Evolutionary conservation across 1,140 invertebrate species (phyloP).

Genomic region (Harlomillsia oculata): DNA sequence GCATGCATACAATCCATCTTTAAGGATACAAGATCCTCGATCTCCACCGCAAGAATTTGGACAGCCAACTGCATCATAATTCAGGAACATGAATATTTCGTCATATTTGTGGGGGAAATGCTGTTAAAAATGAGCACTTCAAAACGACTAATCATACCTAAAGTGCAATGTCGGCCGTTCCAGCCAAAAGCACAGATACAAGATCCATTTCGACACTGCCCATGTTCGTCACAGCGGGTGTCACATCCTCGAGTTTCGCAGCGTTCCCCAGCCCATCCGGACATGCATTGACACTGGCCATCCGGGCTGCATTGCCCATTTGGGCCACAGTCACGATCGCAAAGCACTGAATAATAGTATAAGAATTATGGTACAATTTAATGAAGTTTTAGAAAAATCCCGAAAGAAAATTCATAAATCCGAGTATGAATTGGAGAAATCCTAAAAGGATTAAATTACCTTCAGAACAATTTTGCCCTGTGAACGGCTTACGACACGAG

Average conservation of each 20-base stretch:
- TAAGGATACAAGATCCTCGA: slow-evolving; percentile 76
- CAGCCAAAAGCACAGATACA: slow-evolving; percentile 93
- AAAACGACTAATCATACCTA: too few species aligned
- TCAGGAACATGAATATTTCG: too few species aligned
- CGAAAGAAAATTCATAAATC: too few species aligned
- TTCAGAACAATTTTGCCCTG: slow-evolving; percentile 80
- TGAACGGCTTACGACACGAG: slow-evolving; percentile 79
- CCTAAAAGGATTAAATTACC: slow-evolving; percentile 46
- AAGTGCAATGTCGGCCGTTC: slow-evolving; percentile 91
- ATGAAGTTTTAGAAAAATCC: not conserved
- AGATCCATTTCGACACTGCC: slow-evolving; percentile 92
- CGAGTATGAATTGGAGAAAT: not conserved
- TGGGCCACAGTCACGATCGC: slow-evolving; percentile 78
- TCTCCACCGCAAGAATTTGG: slow-evolving; percentile 75
- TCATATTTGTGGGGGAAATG: too few species aligned
- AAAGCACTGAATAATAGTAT: slow-evolving; percentile 56
- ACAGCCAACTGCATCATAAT: slow-evolving; percentile 91
- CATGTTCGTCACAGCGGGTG: slow-evolving; percentile 82
- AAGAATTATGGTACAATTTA: not conserved
- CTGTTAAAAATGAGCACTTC: not conserved
- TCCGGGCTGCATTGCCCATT: slow-evolving; percentile 76
- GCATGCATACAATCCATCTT: slow-evolving; percentile 80
- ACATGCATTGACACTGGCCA: slow-evolving; percentile 75
- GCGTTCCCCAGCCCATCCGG: slow-evolving; percentile 80
- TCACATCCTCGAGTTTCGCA: slow-evolving; percentile 85